Evolutionary conservation across 92 coral and sea anemone species (phyloP).

Genomic region (Actinernus sp.): DNA sequence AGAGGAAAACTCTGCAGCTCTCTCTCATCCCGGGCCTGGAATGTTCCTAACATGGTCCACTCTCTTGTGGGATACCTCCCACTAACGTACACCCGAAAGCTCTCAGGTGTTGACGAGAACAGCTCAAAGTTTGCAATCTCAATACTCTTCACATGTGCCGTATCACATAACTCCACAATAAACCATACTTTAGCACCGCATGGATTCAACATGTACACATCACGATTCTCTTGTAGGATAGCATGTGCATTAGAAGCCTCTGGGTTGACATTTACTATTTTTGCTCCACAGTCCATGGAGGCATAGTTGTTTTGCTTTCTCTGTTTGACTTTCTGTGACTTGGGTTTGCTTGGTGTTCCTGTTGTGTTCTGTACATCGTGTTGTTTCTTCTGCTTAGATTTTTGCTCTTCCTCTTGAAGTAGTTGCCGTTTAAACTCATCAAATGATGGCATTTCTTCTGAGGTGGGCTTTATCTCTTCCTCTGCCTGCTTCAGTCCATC

Average conservation of each 20-base stretch:
- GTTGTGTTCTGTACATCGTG: conserved; percentile 39
- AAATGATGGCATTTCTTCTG: conserved; percentile 99
- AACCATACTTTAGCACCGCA: conserved; percentile 97
- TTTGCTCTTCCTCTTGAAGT: conserved; percentile 89
- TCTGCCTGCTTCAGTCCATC: conserved; percentile 83
- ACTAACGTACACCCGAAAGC: conserved; percentile 90
- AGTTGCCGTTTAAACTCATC: conserved; percentile 90
- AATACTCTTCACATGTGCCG: conserved; percentile 85
- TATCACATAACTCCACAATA: conserved; percentile 93
- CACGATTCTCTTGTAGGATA: conserved; percentile 87
- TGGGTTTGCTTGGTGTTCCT: conserved; percentile 38
- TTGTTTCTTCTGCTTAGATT: conserved; percentile 65
- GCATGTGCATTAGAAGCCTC: conserved; percentile 85
- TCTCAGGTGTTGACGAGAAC: conserved; percentile 94
- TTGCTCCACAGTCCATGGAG: conserved; percentile 97
- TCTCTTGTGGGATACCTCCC: conserved; percentile 96
- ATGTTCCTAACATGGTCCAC: conserved; percentile 95
- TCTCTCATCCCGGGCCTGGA: conserved; percentile 90
- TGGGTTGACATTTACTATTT: conserved; percentile 72
- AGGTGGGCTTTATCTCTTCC: conserved; percentile 67
- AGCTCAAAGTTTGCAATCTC: conserved; percentile 97
- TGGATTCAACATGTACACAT: conserved; percentile 95
- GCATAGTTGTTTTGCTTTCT: conserved; percentile 95
- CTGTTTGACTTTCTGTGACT: conserved; percentile 78
- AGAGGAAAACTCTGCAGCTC: conserved; percentile 89